Base-by-base conservation (phyloP, 2,113 vertebrate species). In the Anguilla rostrata region DNA sequence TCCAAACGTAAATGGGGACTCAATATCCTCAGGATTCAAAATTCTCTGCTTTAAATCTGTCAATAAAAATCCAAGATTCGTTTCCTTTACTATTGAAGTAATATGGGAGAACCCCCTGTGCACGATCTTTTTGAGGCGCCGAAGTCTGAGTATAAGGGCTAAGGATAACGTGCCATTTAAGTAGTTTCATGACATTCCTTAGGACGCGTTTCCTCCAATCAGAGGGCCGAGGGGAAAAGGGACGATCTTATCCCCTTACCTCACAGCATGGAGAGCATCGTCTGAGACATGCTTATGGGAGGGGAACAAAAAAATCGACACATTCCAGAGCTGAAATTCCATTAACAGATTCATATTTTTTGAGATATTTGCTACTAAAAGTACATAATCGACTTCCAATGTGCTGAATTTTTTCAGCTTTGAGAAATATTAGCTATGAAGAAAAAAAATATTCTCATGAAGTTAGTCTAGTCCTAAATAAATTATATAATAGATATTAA, bases 161-260 rank as follows among this genome's bases (percentile, higher is more conserved):
- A 43, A 1, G 26, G 86, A 86, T 87, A 86, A 80, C 71, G 88
- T 16, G 88, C 89, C 94, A 92, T 98, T 98, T 98, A 97, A 97
- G 94, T 94, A 88, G 82, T 93, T 92, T 89, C 89, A 87, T 88
- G 89, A 89, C 96, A 98, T 98, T 97, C 97, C 96, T 96, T 87
- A 94, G 93, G 56, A 56, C 34, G 46, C 12, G 56, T 46, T 87
- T 89, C 94, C 86, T 86, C 97, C 97, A 99, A 98, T 98, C 90
- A 87, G 93, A 88, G 53, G 90, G 92, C 85, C 91, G 89, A 83
- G 91, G 94, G 90, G 71, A 90, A 88, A 83, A 84, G 90, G 93
- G 92, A 87, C 90, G 94, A 91, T 80, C 93, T 90, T 92, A 86
- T 90, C 86, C 87, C 90, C 92, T 95, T 94, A 96, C 95, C 94